A percentile compares a stretch with the other conserved stretches of the same genome.
Conservation (phyloP, 2,797 vertebrate species). For the Sebastes hopkinsi region DNA sequence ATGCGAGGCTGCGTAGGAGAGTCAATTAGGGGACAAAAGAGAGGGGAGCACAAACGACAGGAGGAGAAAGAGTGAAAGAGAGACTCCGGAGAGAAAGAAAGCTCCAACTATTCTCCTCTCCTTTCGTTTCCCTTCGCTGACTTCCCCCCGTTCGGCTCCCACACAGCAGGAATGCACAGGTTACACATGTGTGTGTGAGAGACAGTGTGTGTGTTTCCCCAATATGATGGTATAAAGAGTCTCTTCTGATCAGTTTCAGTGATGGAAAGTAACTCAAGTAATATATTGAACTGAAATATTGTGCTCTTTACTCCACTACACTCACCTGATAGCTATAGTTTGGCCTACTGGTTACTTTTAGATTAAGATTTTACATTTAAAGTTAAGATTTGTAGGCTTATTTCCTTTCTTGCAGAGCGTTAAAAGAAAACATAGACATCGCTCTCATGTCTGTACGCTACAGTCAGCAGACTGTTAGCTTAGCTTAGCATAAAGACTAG, state of each 20-base stretch:
- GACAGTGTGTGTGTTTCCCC: conserved; percentile 1
- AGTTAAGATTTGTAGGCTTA: neutral
- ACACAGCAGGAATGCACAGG: conserved; percentile 78
- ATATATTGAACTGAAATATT: neutral
- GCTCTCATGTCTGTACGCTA: neutral
- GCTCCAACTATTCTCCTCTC: conserved; percentile 63
- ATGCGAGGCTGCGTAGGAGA: conserved; percentile 64
- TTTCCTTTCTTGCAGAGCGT: neutral
- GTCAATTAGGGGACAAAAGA: conserved; percentile 75
- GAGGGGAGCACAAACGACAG: conserved; percentile 56
- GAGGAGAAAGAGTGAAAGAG: conserved; percentile 64
- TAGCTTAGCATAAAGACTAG: neutral
- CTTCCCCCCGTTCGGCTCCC: conserved; percentile 70
- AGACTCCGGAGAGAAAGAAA: conserved; percentile 57
- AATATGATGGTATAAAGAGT: neutral
- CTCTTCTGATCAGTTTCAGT: conserved; percentile 8
- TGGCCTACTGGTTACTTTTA: neutral
- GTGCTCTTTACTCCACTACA: neutral
- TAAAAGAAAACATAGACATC: neutral
- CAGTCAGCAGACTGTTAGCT: neutral
- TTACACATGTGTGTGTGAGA: conserved; percentile 34
- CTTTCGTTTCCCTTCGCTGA: conserved; percentile 56
- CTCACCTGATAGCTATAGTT: neutral
- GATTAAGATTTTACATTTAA: neutral
- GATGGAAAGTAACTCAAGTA: neutral